phyloP scores from a whole-genome alignment of 2,113 vertebrate species.

The Lanius ludovicianus region DNA sequence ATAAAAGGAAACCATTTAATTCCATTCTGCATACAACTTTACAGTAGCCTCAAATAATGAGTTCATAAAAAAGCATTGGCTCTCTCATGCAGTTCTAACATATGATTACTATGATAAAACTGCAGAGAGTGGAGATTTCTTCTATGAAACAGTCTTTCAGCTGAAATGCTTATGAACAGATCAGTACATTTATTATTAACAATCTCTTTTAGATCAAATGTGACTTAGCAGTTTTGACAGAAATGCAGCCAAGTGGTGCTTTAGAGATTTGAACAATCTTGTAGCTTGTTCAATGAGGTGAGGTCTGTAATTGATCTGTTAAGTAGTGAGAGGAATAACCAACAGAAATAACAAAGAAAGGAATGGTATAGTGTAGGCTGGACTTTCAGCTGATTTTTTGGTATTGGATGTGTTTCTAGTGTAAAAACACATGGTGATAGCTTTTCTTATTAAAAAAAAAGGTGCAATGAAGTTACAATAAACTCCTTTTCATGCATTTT shows the following conservation, averaged over 20 bases:
- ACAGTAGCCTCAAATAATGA: constrained; percentile 14
- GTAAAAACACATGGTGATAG: background rate
- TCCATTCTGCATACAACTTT: constrained; percentile 20
- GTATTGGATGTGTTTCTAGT: background rate
- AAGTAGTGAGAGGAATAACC: background rate
- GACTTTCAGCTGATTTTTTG: background rate
- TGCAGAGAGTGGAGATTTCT: background rate
- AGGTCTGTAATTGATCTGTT: background rate
- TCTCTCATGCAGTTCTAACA: constrained; percentile 18
- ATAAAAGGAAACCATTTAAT: constrained; percentile 46
- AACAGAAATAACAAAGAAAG: background rate
- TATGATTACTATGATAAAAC: background rate
- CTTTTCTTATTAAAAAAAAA: background rate
- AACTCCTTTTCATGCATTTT: background rate
- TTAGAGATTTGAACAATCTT: background rate
- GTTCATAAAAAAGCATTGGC: background rate
- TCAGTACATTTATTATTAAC: constrained; percentile 32
- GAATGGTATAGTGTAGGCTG: background rate
- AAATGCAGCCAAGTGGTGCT: background rate
- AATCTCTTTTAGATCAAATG: constrained; percentile 9
- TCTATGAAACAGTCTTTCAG: background rate
- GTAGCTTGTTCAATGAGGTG: background rate
- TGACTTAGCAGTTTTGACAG: constrained; percentile 17
- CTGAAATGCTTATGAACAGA: constrained; percentile 4
- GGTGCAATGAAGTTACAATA: background rate